Percentiles rank a stretch among this genome's conserved stretches.
Conservation (phyloP, 2,113 vertebrate genomes). For the Phyllopteryx taeniolatus region DNA sequence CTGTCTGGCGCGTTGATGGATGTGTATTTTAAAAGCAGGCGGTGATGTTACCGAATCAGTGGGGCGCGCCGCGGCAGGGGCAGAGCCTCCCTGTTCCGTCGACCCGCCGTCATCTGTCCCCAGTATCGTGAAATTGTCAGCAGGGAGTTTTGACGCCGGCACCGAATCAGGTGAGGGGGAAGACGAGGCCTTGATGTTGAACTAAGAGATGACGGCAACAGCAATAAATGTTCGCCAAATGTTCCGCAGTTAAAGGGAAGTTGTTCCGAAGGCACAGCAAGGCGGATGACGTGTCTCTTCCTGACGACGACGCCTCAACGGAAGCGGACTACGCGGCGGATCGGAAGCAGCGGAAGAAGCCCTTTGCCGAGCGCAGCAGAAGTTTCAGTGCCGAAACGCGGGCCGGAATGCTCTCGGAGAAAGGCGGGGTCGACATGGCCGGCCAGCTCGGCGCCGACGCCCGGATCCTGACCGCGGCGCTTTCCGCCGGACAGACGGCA, state of each 20-base stretch:
- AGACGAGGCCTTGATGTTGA: background rate
- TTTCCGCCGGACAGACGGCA: conserved; percentile 72
- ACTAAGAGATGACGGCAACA: no score
- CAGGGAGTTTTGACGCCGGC: conserved; percentile 78
- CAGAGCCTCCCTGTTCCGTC: conserved; percentile 61
- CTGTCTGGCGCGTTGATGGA: background rate
- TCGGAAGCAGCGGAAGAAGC: conserved; percentile 80
- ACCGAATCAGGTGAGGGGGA: conserved; percentile 76
- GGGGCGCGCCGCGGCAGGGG: conserved; percentile 65
- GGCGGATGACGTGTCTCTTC: conserved; percentile 69
- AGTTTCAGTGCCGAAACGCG: conserved; percentile 91
- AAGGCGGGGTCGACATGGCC: conserved; percentile 84
- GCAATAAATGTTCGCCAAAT: background rate
- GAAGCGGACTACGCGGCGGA: conserved; percentile 60
- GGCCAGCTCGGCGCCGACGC: conserved; percentile 93
- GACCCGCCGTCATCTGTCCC: conserved; percentile 64
- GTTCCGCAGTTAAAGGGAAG: conserved; percentile 56
- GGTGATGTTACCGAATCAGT: conserved; percentile 56
- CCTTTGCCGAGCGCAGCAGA: conserved; percentile 88
- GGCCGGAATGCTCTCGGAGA: conserved; percentile 87
- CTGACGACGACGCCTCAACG: conserved; percentile 56
- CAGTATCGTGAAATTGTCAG: conserved; percentile 89
- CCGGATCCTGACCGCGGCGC: conserved; percentile 87
- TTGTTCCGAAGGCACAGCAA: conserved; percentile 76
- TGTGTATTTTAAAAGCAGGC: conserved; percentile 31